A percentile compares a stretch with the other conserved stretches of the same genome.
Evolutionary conservation across 64 coral and sea anemone genomes (phyloP).

Genomic region (Acropora tenuis): DNA sequence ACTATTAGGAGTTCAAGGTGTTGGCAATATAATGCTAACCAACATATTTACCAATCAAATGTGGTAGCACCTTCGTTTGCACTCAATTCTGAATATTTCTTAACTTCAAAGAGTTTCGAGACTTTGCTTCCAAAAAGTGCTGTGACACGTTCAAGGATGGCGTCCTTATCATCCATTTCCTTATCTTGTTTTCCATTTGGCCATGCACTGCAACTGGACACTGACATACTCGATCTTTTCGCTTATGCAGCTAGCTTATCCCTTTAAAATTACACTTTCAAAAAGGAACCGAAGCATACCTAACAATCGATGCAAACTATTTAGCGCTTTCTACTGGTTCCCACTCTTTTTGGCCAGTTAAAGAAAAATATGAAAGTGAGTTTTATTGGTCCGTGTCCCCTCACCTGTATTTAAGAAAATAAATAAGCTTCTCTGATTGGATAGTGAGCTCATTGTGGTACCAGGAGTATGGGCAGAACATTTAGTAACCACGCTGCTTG

Average conservation of each 20-base stretch:
- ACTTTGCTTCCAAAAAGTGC: conserved; percentile 3
- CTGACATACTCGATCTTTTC: not conserved
- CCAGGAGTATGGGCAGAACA: not conserved
- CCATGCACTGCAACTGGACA: too few species aligned
- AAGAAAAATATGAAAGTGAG: not conserved
- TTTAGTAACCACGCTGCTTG: not conserved
- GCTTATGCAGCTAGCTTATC: not conserved
- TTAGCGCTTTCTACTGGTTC: not conserved
- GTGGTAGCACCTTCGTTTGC: too few species aligned
- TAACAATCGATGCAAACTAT: too few species aligned
- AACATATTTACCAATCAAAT: not conserved
- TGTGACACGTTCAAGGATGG: conserved; percentile 2
- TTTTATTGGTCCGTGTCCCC: not conserved
- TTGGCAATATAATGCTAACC: not conserved
- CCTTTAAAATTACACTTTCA: too few species aligned
- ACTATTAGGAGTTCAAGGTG: too few species aligned
- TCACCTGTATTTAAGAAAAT: not conserved
- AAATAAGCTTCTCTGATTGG: conserved; percentile 12
- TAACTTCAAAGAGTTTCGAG: not conserved
- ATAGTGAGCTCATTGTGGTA: not conserved
- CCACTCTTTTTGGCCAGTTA: not conserved
- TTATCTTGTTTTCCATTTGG: too few species aligned
- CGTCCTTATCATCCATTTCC: not conserved
- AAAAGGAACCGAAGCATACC: too few species aligned
- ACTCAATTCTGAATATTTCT: not conserved